Evolutionary conservation across 2,888 invertebrate genomes (phyloP), one percentile per base, ranked within the genome.

Genomic region (Marronus borbonicus): DNA sequence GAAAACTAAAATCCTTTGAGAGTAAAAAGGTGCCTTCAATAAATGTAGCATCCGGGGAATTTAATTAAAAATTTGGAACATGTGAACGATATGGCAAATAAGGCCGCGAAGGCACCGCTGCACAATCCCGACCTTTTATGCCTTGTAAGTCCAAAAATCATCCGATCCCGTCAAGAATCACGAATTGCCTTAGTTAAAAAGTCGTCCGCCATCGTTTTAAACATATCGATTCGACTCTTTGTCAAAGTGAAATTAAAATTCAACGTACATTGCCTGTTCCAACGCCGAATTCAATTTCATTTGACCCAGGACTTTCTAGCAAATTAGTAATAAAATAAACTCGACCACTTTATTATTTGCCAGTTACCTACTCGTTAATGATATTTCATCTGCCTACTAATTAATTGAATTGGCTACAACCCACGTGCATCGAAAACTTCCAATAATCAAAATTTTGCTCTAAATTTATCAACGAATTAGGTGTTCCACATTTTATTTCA

Each of bases 221-320:
- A 17, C 72, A 72, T 72, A 72, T 72, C 72, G 72, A 72, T 72
- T 58, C 60, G 72, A 20, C 58, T 58, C 58, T 70, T 58, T 58
- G 58, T 72, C 72, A 72, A 72, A 72, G 72, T 39, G 39, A 58
- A 58, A 72, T 72, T 72, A 72, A 58, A 72, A 72, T 72, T 72
- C 72, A 58, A 36, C 72, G 72, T 60, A 72, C 39, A 72, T 72
- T 58, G 58, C 14, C 72, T 20, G 72, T 58, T 58, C 17, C 72
- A 39, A 39, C 58, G 44, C 14, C 72, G 58, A 72, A 72, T 72
- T 72, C 72, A 72, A 72, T 72, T 72, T 58, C 58, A 60, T 72
- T 72, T 39, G 39, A 39, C 36, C 72, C 36, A 31, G 60, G 36
- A 58, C 55, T 70, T 70, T 68, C 20, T 70, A 58, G 70, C n/a